Evolutionary conservation across 2,888 invertebrate genomes (phyloP).

Genomic region (Sphecodes monilicornis): DNA sequence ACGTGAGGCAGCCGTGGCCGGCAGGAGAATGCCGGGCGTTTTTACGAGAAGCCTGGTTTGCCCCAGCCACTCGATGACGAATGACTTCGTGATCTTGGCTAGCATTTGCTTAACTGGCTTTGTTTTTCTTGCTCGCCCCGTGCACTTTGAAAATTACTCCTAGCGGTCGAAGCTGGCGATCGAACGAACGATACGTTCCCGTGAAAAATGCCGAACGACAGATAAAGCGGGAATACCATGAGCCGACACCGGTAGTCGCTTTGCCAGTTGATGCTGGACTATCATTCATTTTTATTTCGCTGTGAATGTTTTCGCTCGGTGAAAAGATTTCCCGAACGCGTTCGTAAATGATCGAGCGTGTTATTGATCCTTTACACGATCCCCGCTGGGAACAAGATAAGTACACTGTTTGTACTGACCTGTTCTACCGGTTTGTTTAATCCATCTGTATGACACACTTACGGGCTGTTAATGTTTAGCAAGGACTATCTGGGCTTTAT

Average conservation of each 20-base stretch:
- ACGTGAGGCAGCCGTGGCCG: background rate
- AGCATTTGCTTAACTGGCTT: background rate
- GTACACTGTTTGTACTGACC: background rate
- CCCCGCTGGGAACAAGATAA: background rate
- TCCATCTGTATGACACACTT: background rate
- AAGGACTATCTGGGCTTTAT: background rate
- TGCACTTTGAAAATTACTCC: constrained; percentile 4
- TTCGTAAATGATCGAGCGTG: background rate
- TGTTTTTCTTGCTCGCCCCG: background rate
- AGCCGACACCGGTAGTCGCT: background rate
- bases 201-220: background rate
- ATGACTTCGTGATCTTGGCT: constrained; percentile 10
- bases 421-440: background rate
- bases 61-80: constrained; percentile 6
- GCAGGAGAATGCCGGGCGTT: constrained; percentile 6
- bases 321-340: background rate
- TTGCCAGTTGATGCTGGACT: background rate
- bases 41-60: constrained; percentile 16
- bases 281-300: background rate
- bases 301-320: background rate
- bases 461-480: background rate
- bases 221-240: background rate
- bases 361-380: background rate
- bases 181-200: background rate
- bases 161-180: background rate